Base-by-base conservation (phyloP, 2,113 vertebrate genomes). In the Emydura subglobosa region DNA sequence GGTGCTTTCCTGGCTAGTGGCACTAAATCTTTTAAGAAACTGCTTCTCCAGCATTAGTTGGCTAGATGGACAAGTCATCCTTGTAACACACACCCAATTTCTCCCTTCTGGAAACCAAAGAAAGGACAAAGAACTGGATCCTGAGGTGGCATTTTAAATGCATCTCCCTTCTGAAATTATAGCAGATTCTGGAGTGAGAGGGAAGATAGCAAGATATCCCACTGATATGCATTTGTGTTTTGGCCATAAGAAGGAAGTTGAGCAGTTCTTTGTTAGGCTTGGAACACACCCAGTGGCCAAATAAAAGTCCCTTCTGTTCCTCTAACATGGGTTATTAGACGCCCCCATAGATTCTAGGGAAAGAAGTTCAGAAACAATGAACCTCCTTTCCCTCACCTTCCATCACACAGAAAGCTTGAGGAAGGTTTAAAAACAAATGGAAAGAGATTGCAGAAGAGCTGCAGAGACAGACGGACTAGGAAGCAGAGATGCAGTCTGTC, bases 351-450 rank as follows among this genome's bases (percentile, higher is more conserved):
- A 29, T 5, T 82, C 90, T 34, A 79, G 0, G 0, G 83, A 78
- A 82, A 29, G 82, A 86, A 50, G 78, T 57, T 2, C 4, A 47
- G 39, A 68, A 92, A 59, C 11, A 74, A n/a, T 68, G n/a, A 17
- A 79, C 19, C 47, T 42, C 25, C 84, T 1, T 65, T 85, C 78
- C 65, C 21, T 10, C 65, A 21, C n/a, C 65, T 10, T 72, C n/a
- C 86, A 83, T 59, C 76, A 91, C 47, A 93, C 85, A 68, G 93
- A 65, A 94, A 90, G 80, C 68, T 90, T 1, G 50, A 78, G 51
- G 90, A 82, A 89, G 83, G 74, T 95, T 81, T 55, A 55, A 92
- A 95, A 95, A 85, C 74, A 92, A 82, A 44, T 74, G 78, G 87
- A 91, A 87, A 94, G 50, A 31, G 34, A 24, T 39, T 16, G 13